These are phyloP conservation scores for Myodes glareolus DNA, from an alignment of 2,113 vertebrate genomes.

Conservation along the genomic window DNA sequence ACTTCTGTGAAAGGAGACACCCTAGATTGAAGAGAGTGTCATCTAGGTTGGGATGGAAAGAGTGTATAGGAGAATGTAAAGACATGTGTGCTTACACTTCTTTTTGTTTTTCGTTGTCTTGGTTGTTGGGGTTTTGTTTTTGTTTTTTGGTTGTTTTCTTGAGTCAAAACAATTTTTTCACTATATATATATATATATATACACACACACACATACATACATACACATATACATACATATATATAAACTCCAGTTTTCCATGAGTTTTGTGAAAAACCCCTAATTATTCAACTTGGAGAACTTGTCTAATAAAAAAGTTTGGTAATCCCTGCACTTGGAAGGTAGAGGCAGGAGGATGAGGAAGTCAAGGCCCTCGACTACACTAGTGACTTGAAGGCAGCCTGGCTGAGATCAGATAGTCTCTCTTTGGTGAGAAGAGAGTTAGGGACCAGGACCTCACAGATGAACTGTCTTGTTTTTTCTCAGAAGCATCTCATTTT, in stretches of 20 bases:
- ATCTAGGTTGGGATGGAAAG: background rate
- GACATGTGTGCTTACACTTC: background rate
- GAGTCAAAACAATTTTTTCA: slow-evolving; percentile 32
- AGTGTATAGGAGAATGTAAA: background rate
- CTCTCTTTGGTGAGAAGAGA: background rate
- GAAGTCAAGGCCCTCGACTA: background rate
- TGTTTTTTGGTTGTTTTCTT: background rate
- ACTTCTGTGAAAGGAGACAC: background rate
- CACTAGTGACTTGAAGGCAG: background rate
- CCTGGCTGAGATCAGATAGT: background rate
- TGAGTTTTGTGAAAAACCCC: slow-evolving; percentile 18
- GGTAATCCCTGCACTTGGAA: background rate
- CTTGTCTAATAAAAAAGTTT: slow-evolving; percentile 22
- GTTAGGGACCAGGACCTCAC: background rate
- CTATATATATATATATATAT: too few relatives aligned
- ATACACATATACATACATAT: background rate
- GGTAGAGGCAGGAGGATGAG: background rate
- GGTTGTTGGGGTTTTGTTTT: too few relatives aligned
- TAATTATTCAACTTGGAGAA: slow-evolving; percentile 30
- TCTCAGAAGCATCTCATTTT: slow-evolving; percentile 3
- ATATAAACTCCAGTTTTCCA: background rate
- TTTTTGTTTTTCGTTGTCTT: slow-evolving; percentile 50
- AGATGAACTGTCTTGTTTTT: background rate
- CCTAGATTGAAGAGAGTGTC: background rate
- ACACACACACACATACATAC: fast-evolving